phyloP scores from a whole-genome alignment of 2,113 vertebrate genomes.

The Notothenia coriiceps region DNA sequence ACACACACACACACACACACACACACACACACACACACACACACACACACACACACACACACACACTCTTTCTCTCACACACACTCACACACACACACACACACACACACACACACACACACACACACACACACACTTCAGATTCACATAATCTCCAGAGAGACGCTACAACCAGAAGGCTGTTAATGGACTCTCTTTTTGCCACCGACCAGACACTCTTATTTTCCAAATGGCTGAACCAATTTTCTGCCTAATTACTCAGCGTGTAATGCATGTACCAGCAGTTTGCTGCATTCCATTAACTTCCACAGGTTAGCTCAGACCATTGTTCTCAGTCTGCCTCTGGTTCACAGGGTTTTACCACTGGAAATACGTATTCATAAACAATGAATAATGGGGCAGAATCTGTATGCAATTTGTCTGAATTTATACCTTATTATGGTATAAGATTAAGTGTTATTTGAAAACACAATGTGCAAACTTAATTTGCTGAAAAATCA shows the following conservation, averaged over 20 bases:
- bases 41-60: too few species aligned
- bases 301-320: conserved; percentile 64
- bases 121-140: conserved; percentile 12
- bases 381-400: conserved; percentile 67
- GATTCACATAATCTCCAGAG: conserved; percentile 55
- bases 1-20: too few species aligned
- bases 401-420: conserved; percentile 28
- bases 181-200: conserved; percentile 74
- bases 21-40: too few species aligned
- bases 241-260: conserved; percentile 84
- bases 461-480: conserved; percentile 23
- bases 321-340: conserved; percentile 61
- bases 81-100: too few species aligned
- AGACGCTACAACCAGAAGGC: conserved; percentile 55
- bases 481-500: not conserved
- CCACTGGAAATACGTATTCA: conserved; percentile 55
- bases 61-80: too few species aligned
- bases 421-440: conserved; percentile 24
- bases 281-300: conserved; percentile 76
- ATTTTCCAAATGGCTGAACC: conserved; percentile 83
- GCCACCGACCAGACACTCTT: conserved; percentile 73
- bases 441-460: conserved; percentile 14
- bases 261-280: conserved; percentile 76
- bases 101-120: too few species aligned
- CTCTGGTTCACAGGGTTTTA: conserved; percentile 58